Evolutionary conservation across 2,888 invertebrate species (phyloP), one percentile per base, ranked within the genome.

Genomic region (Acanthopleura granulata): DNA sequence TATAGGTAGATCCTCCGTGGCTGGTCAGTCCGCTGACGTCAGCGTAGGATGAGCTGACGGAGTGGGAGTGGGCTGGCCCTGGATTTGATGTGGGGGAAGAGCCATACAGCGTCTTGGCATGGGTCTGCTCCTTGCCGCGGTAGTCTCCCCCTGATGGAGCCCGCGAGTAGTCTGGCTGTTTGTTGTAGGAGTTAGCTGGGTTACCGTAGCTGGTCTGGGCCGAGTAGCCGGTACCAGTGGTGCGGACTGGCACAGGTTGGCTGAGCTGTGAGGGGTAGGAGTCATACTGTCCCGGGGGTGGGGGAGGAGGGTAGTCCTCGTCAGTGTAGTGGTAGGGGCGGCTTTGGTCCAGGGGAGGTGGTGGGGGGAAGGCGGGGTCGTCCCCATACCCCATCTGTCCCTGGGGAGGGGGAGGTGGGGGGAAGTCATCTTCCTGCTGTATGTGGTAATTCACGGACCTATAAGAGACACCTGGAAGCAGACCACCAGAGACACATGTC

Each of bases 11-110:
- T 4, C 71, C 49, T 1, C 71, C 22, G 14, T 71, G 40, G 25
- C 49, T 40, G 18, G 71, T 30, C 50, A 71, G 25, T 22, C 71
- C 27, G 18, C 71, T 71, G n/a, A 71, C 71, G 40, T 71, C 71
- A 4, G 71, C 71, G 27, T 71, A 71, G 4, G 71, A 49, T 1
- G 71, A n/a, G 49, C 66, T 66, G 29, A 27, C 66, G 3, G 66
- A 22, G 29, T 66, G 66, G 27, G 66, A 18, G 66, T 15, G 66
- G 22, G 57, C 18, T 4, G 57, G 57, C 1, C 4, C 3, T 27
- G 66, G 66, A 6, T 66, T 15, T 3, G 22, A 27, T 12, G 57
- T n/a, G 6, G 22, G 66, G 3, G 66, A 16, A 3, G 66, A 66
- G 22, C 25, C 16, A 25, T 66, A 66, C 66, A 27, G 66, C 1